phyloP scores from a whole-genome alignment of 2,113 vertebrate species.

The Oncorhynchus kisutch region DNA sequence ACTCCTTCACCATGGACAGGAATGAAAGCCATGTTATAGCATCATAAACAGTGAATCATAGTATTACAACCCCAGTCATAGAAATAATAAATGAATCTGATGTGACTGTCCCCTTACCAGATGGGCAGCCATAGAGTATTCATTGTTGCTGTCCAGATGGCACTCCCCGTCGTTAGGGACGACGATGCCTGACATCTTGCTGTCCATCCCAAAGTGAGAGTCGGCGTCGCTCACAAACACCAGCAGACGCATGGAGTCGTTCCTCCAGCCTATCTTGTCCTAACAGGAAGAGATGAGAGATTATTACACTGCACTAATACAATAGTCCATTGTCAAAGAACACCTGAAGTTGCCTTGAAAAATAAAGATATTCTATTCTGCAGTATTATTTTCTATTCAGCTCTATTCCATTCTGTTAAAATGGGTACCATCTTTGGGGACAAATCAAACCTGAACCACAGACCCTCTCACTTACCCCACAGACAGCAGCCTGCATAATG shows the following conservation, averaged over 20 bases:
- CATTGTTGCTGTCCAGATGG: constrained; percentile 91
- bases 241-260: constrained; percentile 91
- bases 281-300: constrained; percentile 57
- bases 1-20: not conserved
- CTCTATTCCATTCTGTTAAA: too few relatives aligned
- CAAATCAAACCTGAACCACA: too few relatives aligned
- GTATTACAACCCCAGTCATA: not conserved
- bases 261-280: constrained; percentile 98
- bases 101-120: constrained; percentile 74
- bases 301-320: not conserved
- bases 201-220: constrained; percentile 98
- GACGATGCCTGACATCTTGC: constrained; percentile 95
- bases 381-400: too few relatives aligned
- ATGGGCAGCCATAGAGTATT: constrained; percentile 88
- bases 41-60: not conserved
- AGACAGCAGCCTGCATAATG: constrained; percentile 95
- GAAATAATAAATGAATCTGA: not conserved
- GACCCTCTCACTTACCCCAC: constrained; percentile 79
- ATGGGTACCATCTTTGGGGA: too few relatives aligned
- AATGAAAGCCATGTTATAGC: not conserved
- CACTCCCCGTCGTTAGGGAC: constrained; percentile 94
- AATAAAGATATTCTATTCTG: too few relatives aligned
- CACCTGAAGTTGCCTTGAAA: too few relatives aligned
- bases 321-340: not conserved
- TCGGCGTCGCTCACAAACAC: constrained; percentile 95